phyloP scores from a whole-genome alignment of 2,113 vertebrate genomes.

The Megaleporinus macrocephalus region DNA sequence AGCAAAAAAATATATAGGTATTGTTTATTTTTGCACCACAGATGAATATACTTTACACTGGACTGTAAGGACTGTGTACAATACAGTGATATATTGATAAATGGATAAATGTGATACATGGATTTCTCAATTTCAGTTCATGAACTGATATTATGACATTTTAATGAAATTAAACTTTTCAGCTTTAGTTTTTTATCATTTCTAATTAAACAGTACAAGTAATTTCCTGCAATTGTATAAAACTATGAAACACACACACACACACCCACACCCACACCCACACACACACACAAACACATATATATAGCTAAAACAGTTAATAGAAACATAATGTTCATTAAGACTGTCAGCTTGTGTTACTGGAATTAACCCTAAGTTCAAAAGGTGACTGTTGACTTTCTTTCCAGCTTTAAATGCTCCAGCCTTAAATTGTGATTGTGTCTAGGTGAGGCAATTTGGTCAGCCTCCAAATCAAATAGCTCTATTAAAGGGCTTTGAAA shows the following conservation, averaged over 20 bases:
- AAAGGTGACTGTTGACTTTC: slow-evolving; percentile 43
- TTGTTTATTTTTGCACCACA: no score
- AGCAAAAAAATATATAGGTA: no score
- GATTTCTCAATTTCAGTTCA: no score
- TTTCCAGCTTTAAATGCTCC: not conserved
- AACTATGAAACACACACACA: no score
- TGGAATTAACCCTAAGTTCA: slow-evolving; percentile 40
- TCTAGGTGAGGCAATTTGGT: slow-evolving; percentile 9
- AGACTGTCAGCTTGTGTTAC: slow-evolving; percentile 31
- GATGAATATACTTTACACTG: no score
- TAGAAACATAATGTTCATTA: no score
- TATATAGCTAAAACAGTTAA: no score
- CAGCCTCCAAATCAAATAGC: slow-evolving; percentile 21
- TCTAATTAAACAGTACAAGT: not conserved
- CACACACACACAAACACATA: no score
- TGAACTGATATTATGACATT: not conserved
- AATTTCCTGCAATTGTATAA: slow-evolving; percentile 33
- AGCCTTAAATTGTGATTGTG: not conserved
- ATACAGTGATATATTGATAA: no score
- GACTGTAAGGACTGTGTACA: no score
- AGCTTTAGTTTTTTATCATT: not conserved
- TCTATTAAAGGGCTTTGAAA: slow-evolving; percentile 7
- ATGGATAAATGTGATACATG: no score
- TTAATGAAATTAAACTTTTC: not conserved
- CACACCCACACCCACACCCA: no score